A percentile compares a stretch with the other conserved stretches of the same genome.
Evolutionary conservation across 2,888 invertebrate species (phyloP).

Genomic region (Bombyx huttoni): DNA sequence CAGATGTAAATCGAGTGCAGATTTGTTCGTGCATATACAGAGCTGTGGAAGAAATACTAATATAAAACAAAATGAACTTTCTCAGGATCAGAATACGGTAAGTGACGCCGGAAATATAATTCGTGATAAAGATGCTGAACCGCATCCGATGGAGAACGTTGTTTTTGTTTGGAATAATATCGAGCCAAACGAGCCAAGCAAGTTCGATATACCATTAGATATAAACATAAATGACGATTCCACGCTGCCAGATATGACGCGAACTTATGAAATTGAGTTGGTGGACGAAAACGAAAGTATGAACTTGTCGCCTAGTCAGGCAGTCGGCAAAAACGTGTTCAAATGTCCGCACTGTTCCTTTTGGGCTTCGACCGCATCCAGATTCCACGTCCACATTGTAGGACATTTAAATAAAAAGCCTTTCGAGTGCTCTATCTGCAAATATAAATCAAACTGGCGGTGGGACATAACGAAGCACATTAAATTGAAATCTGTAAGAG

Average conservation of each 20-base stretch:
- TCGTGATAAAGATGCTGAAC: conserved; percentile 54
- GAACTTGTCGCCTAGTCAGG: conserved; percentile 75
- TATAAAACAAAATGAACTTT: conserved; percentile 31
- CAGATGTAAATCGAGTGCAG: conserved; percentile 87
- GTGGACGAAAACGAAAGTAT: conserved; percentile 68
- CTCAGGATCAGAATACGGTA: conserved; percentile 14
- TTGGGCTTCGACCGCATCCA: conserved; percentile 93
- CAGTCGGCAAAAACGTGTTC: conserved; percentile 84
- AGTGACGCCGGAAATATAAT: conserved; percentile 33
- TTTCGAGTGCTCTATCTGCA: conserved; percentile 94
- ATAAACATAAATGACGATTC: conserved; percentile 61
- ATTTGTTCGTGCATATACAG: conserved; percentile 82
- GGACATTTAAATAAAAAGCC: conserved; percentile 94
- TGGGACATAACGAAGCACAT: conserved; percentile 98
- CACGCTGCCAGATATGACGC: conserved; percentile 44
- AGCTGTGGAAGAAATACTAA: conserved; percentile 73
- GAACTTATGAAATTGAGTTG: conserved; percentile 44
- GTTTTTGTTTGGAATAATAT: conserved; percentile 88
- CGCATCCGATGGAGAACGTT: conserved; percentile 85
- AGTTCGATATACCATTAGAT: conserved; percentile 53
- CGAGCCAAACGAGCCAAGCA: conserved; percentile 39
- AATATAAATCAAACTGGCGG: conserved; percentile 95
- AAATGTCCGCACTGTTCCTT: conserved; percentile 94
- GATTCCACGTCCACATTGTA: conserved; percentile 94
- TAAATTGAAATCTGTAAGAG: conserved; percentile 87